Conservation (phyloP, 2,113 vertebrate genomes). For the Alaudala cheleensis region DNA sequence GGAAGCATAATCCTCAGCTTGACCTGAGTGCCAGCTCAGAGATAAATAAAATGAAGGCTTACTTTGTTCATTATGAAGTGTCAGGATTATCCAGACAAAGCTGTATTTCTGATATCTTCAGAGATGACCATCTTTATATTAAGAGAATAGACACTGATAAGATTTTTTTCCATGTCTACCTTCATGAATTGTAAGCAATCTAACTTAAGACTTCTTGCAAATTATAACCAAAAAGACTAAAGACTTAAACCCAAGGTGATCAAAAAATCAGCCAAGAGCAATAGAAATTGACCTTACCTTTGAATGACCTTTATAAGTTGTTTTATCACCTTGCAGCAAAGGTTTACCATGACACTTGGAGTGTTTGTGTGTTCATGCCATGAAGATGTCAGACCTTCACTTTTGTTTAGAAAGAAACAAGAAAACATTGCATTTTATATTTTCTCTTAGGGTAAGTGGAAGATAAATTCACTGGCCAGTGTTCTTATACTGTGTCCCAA, state of each 20-base stretch:
- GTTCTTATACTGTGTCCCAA: neutral
- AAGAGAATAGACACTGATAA: neutral
- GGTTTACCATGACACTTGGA: neutral
- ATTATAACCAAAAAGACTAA: neutral
- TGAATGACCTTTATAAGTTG: neutral
- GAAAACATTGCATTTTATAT: neutral
- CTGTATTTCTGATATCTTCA: neutral
- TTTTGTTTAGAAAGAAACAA: neutral
- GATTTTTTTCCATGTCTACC: neutral
- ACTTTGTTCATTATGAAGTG: neutral
- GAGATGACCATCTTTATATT: neutral
- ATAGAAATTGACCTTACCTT: neutral
- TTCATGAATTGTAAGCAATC: neutral
- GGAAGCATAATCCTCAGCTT: conserved; percentile 9
- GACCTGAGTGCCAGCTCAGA: neutral
- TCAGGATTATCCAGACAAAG: neutral
- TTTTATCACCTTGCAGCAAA: neutral
- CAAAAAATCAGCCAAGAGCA: neutral
- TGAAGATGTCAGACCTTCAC: neutral
- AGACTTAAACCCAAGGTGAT: neutral
- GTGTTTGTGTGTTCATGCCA: neutral
- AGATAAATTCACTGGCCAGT: neutral
- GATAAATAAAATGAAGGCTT: neutral
- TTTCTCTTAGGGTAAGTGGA: neutral
- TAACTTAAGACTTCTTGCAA: neutral